Evolutionary conservation across 2,113 vertebrate genomes (phyloP).

Genomic region (Nematolebias whitei): DNA sequence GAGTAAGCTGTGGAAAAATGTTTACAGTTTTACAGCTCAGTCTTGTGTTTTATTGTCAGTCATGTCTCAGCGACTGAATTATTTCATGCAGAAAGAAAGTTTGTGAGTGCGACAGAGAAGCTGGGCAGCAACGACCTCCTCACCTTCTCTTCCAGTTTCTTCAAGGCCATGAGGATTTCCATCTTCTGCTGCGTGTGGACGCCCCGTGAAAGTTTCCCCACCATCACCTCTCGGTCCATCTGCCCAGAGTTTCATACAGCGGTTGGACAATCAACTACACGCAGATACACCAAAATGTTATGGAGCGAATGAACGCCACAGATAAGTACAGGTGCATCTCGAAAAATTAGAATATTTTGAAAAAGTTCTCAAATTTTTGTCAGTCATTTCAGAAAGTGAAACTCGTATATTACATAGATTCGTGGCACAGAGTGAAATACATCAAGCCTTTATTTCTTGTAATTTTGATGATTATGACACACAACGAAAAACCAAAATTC

Average conservation of each 20-base stretch:
- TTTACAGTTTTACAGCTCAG: neutral
- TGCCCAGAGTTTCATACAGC: constrained; percentile 64
- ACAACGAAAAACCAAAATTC: no score
- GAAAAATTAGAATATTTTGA: no score
- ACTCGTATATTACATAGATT: no score
- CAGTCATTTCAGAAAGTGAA: no score
- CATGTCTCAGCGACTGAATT: no score
- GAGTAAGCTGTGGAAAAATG: constrained; percentile 81
- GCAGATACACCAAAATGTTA: neutral
- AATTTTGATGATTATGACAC: no score
- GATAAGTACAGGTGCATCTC: no score
- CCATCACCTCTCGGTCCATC: constrained; percentile 98
- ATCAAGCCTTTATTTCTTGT: no score
- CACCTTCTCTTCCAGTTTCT: constrained; percentile 98
- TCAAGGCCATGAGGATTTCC: constrained; percentile 93
- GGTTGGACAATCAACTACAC: constrained; percentile 18
- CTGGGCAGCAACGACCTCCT: no score
- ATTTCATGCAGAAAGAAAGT: neutral
- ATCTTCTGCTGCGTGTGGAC: constrained; percentile 92
- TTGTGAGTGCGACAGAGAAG: neutral
- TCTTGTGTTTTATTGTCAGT: no score
- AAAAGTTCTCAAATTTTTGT: no score
- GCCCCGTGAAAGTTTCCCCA: constrained; percentile 88
- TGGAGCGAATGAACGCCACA: neutral
- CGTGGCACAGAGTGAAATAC: no score